Evolutionary conservation across 2,888 invertebrate genomes (phyloP), one percentile per base, ranked within the genome.

Genomic region (Syritta pipiens): DNA sequence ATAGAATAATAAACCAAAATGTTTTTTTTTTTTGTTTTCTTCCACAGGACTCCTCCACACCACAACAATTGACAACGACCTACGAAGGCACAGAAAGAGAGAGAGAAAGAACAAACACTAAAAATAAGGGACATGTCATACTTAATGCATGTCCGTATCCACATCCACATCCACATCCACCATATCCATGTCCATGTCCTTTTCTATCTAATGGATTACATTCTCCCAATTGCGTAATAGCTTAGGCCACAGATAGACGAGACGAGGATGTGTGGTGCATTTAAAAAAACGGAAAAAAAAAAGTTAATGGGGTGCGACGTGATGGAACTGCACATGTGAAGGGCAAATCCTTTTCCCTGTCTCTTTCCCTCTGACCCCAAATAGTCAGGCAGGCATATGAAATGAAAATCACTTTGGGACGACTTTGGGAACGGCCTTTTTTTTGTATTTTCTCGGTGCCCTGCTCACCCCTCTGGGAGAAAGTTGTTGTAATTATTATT

Each of bases 241-340:
- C 55, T 67, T 46, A 55, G 14, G 55, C 79, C 53, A 62, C 60
- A 62, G 12, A 65, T 59, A 26, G 37, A 17, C 26, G 59, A 7
- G 17, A 30, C 30, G 4, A 12, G 51, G 51, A 53, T 46, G 55
- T 32, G 57, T 44, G 37, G 5, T 72, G 72, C 55, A 67, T 67
- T 48, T 51, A 72, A 49, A 62, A 74, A 79, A 49, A n/a, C n/a
- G n/a, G n/a, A n/a, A n/a, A n/a, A n/a, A n/a, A n/a, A n/a, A n/a
- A n/a, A n/a, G n/a, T 74, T 68, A 79, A 79, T 79, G 79, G 79
- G 79, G 72, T 74, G 79, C 79, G 79, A 79, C 79, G 67, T 62
- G 49, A 74, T 57, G 59, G 59, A 71, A 71, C 65, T 72, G 77
- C 59, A 77, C 40, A 40, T 24, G 17, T 24, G 28, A 37, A 42